A percentile compares a stretch with the other conserved stretches of the same genome.
phyloP scores from a whole-genome alignment of 2,797 vertebrate species.

The Squalus acanthias region DNA sequence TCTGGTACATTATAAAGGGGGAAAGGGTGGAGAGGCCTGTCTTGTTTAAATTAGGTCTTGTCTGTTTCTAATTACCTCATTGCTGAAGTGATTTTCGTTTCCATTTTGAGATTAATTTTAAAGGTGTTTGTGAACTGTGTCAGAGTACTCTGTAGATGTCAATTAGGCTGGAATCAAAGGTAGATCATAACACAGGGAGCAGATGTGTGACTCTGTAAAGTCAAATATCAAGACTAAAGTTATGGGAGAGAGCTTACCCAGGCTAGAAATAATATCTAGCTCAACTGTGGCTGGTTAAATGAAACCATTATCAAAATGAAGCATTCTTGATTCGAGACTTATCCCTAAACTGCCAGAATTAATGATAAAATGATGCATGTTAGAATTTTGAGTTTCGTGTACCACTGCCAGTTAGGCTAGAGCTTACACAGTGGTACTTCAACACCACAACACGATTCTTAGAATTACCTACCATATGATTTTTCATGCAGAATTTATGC shows the following conservation, averaged over 20 bases:
- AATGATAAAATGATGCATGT: neutral
- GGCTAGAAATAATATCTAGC: neutral
- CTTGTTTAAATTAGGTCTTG: slow-evolving; percentile 30
- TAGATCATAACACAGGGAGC: slow-evolving; percentile 2
- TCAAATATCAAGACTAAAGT: neutral
- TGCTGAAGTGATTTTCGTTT: slow-evolving; percentile 26
- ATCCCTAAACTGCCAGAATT: neutral
- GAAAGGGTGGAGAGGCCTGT: neutral
- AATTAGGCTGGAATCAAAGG: slow-evolving; percentile 30
- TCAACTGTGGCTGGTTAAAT: neutral
- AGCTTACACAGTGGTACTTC: neutral
- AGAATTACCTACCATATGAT: neutral
- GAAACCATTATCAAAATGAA: neutral
- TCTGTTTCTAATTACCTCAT: slow-evolving; percentile 32
- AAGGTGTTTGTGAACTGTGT: slow-evolving; percentile 36
- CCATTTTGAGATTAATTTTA: slow-evolving; percentile 37
- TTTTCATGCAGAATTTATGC: neutral
- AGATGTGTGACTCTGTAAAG: slow-evolving; percentile 26
- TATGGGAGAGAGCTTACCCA: neutral
- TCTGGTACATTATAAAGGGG: neutral
- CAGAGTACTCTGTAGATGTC: slow-evolving; percentile 24
- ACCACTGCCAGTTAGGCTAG: neutral
- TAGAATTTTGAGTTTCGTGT: neutral
- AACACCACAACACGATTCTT: neutral
- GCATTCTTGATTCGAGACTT: neutral